Evolutionary conservation across 2,113 vertebrate species (phyloP).

Genomic region (Chloropsis cyanopogon): DNA sequence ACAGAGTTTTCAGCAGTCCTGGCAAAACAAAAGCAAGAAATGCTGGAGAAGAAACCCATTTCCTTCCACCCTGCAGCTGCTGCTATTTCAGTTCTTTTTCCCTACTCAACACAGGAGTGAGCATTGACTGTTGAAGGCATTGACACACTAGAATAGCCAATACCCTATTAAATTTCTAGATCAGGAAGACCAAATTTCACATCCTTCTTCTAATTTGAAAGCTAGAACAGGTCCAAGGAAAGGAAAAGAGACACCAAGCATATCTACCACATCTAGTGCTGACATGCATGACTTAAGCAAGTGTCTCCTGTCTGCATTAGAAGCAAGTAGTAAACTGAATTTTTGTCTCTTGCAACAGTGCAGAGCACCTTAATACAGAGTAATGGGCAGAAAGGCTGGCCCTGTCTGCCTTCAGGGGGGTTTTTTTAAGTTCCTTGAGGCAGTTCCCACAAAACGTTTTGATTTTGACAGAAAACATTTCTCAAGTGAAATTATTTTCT

Average conservation of each 20-base stretch:
- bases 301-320: background rate
- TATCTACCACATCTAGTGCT: background rate
- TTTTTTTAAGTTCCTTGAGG: background rate
- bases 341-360: background rate
- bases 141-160: background rate
- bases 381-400: background rate
- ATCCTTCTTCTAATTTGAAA: background rate
- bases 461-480: background rate
- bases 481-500: background rate
- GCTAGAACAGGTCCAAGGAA: background rate
- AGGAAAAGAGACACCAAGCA: background rate
- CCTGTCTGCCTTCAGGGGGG: background rate
- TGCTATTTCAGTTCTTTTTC: background rate
- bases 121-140: background rate
- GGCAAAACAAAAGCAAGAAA: background rate
- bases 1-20: background rate
- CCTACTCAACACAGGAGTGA: background rate
- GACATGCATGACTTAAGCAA: background rate
- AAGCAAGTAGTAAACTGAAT: background rate
- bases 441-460: background rate
- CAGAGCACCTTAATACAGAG: background rate
- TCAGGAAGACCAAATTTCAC: background rate
- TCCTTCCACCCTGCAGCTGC: background rate
- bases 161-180: background rate
- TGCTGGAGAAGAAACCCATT: background rate